Evolutionary conservation across 1,140 invertebrate genomes (phyloP), one percentile per base, ranked within the genome.

Genomic region (Acromyrmex echinatior): DNA sequence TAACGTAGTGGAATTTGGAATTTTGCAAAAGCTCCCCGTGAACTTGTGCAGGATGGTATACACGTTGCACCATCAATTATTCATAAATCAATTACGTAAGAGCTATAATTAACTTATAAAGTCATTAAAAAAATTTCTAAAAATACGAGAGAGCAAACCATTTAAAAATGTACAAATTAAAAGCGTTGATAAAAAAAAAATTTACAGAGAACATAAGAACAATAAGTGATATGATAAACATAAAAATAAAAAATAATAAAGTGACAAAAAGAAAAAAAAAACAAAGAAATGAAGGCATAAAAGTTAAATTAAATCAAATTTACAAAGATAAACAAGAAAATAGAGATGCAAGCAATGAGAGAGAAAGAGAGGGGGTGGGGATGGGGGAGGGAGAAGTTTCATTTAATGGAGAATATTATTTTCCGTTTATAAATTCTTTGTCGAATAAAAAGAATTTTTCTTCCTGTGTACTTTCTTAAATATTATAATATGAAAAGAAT

Each of bases 31-130:
- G 53, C 66, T 49, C n/a, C 25, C 39, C 35, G 21, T 16, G n/a
- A 60, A 81, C 21, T 49, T 51, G 80, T 28, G 6, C 79, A 62
- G 31, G 21, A 39, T 49, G 35, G 16, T 60, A 6, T 28, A 53
- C 73, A 25, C 18, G 70, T 5, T 21, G 25, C 18, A 28, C n/a
- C 10, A 74, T 84, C 39, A 84, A 84, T 84, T 84, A 84, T 84
- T 84, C 39, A 45, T 7, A 70, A 74, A n/a, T 84, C 80, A 45
- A 84, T 76, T 62, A 31, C 7, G 39, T n/a, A 39, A 62, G 35
- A 84, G 71, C 28, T 63, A 70, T 51, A 84, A 76, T 76, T 76
- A 84, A 82, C 9, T n/a, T n/a, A 51, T 16, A 74, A n/a, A 73
- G 21, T 74, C 62, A 62, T 74, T 74, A 7, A 35, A 62, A 60